Evolutionary conservation across 2,797 vertebrate species (phyloP).

Genomic region (Eospalax fontanierii): DNA sequence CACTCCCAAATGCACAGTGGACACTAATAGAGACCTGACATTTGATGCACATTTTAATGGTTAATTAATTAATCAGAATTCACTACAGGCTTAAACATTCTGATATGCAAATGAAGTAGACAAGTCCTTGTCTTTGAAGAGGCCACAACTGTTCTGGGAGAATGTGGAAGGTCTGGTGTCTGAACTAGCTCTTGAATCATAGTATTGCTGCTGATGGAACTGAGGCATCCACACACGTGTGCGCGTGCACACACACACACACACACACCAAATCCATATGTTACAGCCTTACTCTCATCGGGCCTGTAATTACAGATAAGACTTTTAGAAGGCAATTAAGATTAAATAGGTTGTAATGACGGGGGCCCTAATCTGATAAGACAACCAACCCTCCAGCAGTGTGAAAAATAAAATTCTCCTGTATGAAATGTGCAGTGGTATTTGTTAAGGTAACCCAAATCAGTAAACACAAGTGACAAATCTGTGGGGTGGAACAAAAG

Average conservation of each 20-base stretch:
- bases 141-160: neutral
- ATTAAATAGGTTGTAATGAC: neutral
- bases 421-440: neutral
- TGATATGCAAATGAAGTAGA: neutral
- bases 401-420: neutral
- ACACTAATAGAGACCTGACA: neutral
- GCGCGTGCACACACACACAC: no score
- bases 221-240: no score
- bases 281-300: neutral
- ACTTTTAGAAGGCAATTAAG: neutral
- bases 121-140: conserved; percentile 13
- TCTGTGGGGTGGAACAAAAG: neutral
- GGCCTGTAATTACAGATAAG: neutral
- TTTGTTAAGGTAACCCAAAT: neutral
- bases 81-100: neutral
- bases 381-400: neutral
- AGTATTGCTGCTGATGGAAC: neutral
- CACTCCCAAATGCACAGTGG: neutral
- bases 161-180: neutral
- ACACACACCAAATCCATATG: neutral
- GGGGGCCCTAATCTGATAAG: neutral
- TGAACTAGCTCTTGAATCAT: neutral
- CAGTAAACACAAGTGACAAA: neutral
- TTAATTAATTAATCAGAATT: conserved; percentile 28
- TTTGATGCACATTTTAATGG: conserved; percentile 10